These are phyloP conservation scores for Stegodyphus mimosarum DNA, from an alignment of 1,140 invertebrate genomes.

Conservation along the genomic window DNA sequence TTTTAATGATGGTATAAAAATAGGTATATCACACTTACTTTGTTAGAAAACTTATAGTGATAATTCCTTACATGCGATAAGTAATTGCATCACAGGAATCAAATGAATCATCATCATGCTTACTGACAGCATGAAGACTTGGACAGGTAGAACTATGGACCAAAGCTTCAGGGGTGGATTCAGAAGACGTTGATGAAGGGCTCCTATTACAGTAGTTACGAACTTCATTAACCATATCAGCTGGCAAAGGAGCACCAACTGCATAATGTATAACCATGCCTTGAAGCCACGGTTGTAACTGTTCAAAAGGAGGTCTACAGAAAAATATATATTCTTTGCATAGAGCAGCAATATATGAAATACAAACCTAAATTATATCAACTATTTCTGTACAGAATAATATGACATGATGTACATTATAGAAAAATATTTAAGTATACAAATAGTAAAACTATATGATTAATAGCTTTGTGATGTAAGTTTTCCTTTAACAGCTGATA, in stretches of 20 bases:
- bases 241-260: constrained; percentile 74
- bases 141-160: constrained; percentile 65
- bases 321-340: not conserved
- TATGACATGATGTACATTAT: too few species aligned
- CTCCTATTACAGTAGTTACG: constrained; percentile 73
- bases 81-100: constrained; percentile 24
- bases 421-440: too few species aligned
- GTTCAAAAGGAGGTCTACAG: constrained; percentile 82
- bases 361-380: too few species aligned
- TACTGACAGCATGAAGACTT: constrained; percentile 70
- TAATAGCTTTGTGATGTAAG: too few species aligned
- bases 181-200: constrained; percentile 66
- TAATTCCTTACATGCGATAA: constrained; percentile 27
- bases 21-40: too few species aligned
- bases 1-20: too few species aligned
- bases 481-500: too few species aligned
- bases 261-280: constrained; percentile 79
- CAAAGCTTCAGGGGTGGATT: constrained; percentile 73
- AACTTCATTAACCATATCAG: constrained; percentile 80
- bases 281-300: constrained; percentile 86
- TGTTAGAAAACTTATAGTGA: too few species aligned
- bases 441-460: too few species aligned
- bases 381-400: too few species aligned
- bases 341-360: too few species aligned
- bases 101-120: constrained; percentile 61